A percentile compares a stretch with the other conserved stretches of the same genome.
Evolutionary conservation across 2,888 invertebrate species (phyloP).

Genomic region (Hymenopus coronatus): DNA sequence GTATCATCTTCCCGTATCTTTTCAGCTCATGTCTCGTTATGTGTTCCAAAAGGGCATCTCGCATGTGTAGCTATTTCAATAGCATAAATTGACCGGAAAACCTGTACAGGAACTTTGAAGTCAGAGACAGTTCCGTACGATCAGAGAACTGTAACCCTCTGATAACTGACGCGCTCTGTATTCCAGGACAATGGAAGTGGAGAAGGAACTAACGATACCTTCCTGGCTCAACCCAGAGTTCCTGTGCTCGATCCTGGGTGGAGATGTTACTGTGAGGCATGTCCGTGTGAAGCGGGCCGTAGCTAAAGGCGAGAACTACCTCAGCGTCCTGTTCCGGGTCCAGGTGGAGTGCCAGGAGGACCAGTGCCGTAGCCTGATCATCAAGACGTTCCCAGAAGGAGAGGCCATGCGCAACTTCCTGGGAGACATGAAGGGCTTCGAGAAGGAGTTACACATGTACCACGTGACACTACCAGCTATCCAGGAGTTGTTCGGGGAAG

Average conservation of each 20-base stretch:
- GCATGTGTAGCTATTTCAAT: too few relatives aligned
- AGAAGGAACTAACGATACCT: neutral
- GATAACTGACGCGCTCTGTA: neutral
- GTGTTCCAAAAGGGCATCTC: too few relatives aligned
- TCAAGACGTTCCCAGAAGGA: constrained; percentile 22
- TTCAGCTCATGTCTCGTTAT: too few relatives aligned
- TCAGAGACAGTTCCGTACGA: too few relatives aligned
- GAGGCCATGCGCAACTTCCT: constrained; percentile 13
- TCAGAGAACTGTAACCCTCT: too few relatives aligned
- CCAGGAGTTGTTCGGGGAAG: neutral
- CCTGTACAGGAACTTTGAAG: too few relatives aligned
- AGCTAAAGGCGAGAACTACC: constrained; percentile 7
- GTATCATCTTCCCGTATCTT: too few relatives aligned
- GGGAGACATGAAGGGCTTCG: neutral
- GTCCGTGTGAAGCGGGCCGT: neutral
- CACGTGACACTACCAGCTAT: neutral
- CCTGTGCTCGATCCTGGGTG: neutral
- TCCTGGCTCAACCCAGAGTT: neutral
- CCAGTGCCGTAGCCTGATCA: constrained; percentile 1
- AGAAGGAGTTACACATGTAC: constrained; percentile 11
- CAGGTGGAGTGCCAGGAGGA: neutral
- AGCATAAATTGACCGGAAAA: too few relatives aligned
- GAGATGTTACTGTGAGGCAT: neutral
- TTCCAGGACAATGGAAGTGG: neutral
- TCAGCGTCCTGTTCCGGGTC: constrained; percentile 7